These are phyloP conservation scores for Dynastes grantii DNA, from an alignment of 2,888 invertebrate species.

Conservation along the genomic window DNA sequence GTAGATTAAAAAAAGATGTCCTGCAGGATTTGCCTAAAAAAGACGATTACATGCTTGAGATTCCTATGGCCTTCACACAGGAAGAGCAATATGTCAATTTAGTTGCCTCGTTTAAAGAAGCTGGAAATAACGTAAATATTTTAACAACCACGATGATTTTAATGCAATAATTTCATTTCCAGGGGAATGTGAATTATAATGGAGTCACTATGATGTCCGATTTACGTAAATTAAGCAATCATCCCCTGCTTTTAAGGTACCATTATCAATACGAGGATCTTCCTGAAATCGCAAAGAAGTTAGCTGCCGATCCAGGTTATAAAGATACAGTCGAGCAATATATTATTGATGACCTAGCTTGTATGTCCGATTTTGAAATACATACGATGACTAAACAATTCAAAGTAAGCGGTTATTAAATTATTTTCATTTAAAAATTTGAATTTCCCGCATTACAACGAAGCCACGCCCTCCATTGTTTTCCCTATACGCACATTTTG, in stretches of 20 bases:
- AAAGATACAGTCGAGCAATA: constrained; percentile 85
- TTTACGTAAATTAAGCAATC: constrained; percentile 94
- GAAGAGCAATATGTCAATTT: constrained; percentile 83
- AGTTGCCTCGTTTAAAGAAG: constrained; percentile 79
- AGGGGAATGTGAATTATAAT: constrained; percentile 74
- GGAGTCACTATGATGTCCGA: constrained; percentile 93
- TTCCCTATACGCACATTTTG: too few species aligned
- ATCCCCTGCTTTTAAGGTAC: constrained; percentile 87
- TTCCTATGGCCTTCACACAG: constrained; percentile 83
- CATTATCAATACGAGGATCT: constrained; percentile 80
- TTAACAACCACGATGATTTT: background rate
- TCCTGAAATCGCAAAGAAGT: constrained; percentile 78
- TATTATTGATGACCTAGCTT: constrained; percentile 89
- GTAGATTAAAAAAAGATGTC: constrained; percentile 91
- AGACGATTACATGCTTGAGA: constrained; percentile 78
- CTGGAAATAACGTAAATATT: constrained; percentile 73
- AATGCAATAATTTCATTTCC: background rate
- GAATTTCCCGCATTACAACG: too few species aligned
- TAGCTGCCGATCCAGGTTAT: constrained; percentile 79
- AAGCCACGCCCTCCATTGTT: too few species aligned
- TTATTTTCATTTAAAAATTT: too few species aligned
- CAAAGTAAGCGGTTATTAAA: constrained; percentile 70
- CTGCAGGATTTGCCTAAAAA: constrained; percentile 90
- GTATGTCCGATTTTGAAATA: constrained; percentile 94
- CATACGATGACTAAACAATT: constrained; percentile 83